Evolutionary conservation across 2,113 vertebrate species (phyloP), one percentile per base, ranked within the genome.

Genomic region (Calidris pygmaea): DNA sequence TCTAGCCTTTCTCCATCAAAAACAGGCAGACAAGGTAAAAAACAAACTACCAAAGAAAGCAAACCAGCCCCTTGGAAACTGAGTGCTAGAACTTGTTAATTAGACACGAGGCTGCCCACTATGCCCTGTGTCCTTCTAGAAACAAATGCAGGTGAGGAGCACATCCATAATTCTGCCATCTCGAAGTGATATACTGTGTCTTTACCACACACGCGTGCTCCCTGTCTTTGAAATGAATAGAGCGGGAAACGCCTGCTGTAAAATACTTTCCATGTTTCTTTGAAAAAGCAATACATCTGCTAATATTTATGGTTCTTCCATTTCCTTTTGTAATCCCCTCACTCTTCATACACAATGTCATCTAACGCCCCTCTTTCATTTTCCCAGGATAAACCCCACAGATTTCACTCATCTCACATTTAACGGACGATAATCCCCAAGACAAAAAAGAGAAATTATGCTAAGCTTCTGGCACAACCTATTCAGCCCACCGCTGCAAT

Each of bases 371-470:
- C 4, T 67, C 73, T 95, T 90, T 63, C 35, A 26, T 73, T 89
- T 94, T 89, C 48, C 34, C 37, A 26, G 76, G 12, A 85, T 75
- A 84, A 96, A 89, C 3, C 37, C 27, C 45, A 60, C 16, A 41
- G 81, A 58, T 82, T 85, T 96, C 39, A 85, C 27, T 87, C 70
- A 52, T 74, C n/a, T 74, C 70, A 48, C 39, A 62, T 93, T 96
- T 96, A 93, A 65, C 0, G 0, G 62, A 82, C 66, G 83, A 87
- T 87, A 96, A 94, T 94, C 78, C 66, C 66, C 53, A 73, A 87
- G 27, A 89, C 56, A 81, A 87, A 85, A 85, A 82, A 72, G 34
- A 87, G 70, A 94, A 95, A 95, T 93, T 79, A 68, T 73, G 58
- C 87, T 93, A 76, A 93, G 0, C 1, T 82, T n/a, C 71, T 58